Evolutionary conservation across 23 tunicate genomes (phyloP), one percentile per base, ranked within the genome.

Genomic region (Ascidia mentula): DNA sequence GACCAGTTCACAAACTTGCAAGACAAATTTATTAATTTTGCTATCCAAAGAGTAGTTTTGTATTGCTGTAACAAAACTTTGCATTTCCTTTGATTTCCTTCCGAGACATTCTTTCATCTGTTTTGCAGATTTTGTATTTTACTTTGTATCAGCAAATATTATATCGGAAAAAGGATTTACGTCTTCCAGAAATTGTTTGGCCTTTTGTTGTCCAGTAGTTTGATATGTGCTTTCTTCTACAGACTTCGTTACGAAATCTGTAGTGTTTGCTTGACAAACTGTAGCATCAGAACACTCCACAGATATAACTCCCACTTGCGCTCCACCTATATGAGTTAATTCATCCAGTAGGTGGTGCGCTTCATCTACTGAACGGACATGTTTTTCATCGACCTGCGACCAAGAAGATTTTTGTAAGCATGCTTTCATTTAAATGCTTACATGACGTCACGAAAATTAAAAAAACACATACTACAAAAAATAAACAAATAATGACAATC

Each of bases 281-380:
- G 38, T 37, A 7, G 81, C 33, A n/a, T 53, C n/a, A 34, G 34
- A 15, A 53, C 13, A 20, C 20, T 76, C 77, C 2, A 77, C 80
- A 5, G 90, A 79, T 46, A 86, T 80, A 13, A 86, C 69, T 75
- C 90, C 53, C 0, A 86, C 60, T 45, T 86, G 82, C 45, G 82
- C 72, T 26, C 85, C 90, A 4, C 90, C 90, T 31, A 72, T 74
- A 31, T 84, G 74, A 20, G 46, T 76, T 30, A 40, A 38, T 36
- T 86, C 80, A 38, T 75, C 80, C 80, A 83, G 86, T 9, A 86
- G 80, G 35, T 75, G 85, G 7, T 85, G 90, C 30, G 85, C 90
- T 74, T 86, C 80, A 34, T 42, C 46, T 36, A 71, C 59, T 36
- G 77, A 77, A 4, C 80, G 73, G 36, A 86, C 76, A 30, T 45